Conservation (phyloP, 2,113 vertebrate genomes). For the Tragulus kanchil region DNA sequence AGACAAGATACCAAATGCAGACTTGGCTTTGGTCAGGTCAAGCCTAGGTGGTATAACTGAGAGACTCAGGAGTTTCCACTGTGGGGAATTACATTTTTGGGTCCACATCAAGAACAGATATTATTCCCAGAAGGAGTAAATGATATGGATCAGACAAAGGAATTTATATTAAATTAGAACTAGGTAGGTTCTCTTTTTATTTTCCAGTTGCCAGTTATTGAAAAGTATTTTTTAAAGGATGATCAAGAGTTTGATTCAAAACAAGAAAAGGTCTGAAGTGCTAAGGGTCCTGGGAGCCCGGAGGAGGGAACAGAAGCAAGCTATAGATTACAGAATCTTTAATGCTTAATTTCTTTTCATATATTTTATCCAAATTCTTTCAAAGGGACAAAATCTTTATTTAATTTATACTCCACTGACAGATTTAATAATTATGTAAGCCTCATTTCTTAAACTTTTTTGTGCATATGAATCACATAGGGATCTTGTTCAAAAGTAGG, state of each 20-base stretch:
- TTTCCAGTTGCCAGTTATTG: neutral
- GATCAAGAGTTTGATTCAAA: neutral
- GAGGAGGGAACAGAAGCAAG: neutral
- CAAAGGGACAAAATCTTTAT: constrained; percentile 26
- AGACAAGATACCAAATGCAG: neutral
- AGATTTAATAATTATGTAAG: neutral
- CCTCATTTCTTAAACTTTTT: neutral
- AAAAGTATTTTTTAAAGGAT: constrained; percentile 33
- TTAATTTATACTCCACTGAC: neutral
- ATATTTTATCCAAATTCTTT: too few species aligned
- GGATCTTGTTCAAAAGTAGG: neutral
- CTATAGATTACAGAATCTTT: too few species aligned
- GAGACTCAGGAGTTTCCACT: neutral
- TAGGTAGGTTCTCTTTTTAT: constrained; percentile 19
- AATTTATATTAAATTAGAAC: constrained; percentile 34
- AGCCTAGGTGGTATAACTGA: neutral
- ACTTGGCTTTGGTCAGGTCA: neutral
- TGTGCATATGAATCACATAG: neutral
- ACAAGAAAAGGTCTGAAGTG: neutral
- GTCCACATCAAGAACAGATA: neutral
- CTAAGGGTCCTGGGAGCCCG: neutral
- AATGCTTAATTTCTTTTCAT: too few species aligned
- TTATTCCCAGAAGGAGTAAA: neutral
- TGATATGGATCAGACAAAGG: constrained; percentile 32
- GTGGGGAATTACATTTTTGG: neutral